Evolutionary conservation across 2,113 vertebrate species (phyloP).

Genomic region (Tyto alba): DNA sequence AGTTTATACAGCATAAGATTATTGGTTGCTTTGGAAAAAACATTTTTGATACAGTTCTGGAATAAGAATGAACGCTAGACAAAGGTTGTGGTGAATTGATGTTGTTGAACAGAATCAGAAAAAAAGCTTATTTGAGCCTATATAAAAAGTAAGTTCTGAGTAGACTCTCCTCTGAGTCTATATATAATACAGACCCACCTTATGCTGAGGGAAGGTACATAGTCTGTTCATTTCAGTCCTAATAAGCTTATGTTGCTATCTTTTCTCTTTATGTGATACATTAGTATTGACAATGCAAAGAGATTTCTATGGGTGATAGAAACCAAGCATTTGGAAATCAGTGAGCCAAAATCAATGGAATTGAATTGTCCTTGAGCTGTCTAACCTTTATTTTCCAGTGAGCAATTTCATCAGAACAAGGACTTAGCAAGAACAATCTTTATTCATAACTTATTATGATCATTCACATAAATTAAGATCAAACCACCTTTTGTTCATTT

Average conservation of each 20-base stretch:
- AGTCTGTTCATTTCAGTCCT: not conserved
- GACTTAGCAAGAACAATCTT: not conserved
- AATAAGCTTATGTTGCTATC: not conserved
- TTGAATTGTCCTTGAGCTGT: not conserved
- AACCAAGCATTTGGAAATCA: not conserved
- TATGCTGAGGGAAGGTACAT: not conserved
- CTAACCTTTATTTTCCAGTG: not conserved
- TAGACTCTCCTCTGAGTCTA: not conserved
- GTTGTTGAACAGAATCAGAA: not conserved
- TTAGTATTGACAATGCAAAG: not conserved
- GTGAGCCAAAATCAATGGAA: not conserved
- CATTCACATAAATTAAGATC: not conserved
- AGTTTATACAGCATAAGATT: not conserved
- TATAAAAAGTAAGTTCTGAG: not conserved
- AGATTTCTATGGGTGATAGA: not conserved
- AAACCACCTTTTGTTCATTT: not conserved
- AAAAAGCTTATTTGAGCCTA: not conserved
- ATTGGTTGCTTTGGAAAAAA: not conserved
- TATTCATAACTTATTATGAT: not conserved
- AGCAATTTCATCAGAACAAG: not conserved
- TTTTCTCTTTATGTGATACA: not conserved
- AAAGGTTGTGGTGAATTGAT: not conserved
- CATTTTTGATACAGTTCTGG: not conserved
- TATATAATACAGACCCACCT: not conserved
- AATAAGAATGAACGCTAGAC: not conserved